A percentile compares a stretch with the other conserved stretches of the same genome.
These are phyloP conservation scores for Calidris pugnax DNA, from an alignment of 2,113 vertebrate genomes.

Conservation along the genomic window DNA sequence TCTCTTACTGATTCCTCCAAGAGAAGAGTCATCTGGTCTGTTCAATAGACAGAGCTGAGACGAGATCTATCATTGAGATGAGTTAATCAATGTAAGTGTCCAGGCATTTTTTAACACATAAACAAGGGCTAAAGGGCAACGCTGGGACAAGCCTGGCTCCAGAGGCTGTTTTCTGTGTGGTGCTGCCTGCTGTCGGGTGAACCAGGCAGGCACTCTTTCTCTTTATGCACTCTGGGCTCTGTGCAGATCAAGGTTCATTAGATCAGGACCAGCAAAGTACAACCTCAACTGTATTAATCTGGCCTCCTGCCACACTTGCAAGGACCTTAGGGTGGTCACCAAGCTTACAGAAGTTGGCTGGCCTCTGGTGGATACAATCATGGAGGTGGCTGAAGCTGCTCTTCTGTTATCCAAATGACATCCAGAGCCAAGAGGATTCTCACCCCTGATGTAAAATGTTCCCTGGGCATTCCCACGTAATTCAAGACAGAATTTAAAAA, in stretches of 20 bases:
- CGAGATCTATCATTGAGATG: neutral
- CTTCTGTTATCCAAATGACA: neutral
- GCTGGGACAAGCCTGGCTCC: neutral
- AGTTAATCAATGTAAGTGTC: neutral
- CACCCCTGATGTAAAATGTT: neutral
- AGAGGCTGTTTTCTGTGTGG: neutral
- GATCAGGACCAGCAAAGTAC: neutral
- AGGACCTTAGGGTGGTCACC: neutral
- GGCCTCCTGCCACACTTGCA: neutral
- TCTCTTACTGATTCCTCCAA: neutral
- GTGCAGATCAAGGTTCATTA: neutral
- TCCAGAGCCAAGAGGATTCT: neutral
- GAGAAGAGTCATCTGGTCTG: neutral
- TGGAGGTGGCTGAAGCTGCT: neutral
- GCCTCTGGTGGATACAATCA: neutral
- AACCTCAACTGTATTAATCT: neutral
- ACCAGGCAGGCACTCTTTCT: neutral
- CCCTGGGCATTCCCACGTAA: neutral
- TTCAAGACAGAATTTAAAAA: neutral
- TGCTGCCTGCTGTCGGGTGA: neutral
- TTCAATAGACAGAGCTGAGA: neutral
- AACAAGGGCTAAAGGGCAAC: neutral
- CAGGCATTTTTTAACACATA: neutral
- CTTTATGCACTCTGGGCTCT: neutral
- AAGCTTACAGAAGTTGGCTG: neutral